Evolutionary conservation across 2,888 invertebrate species (phyloP).

Genomic region (Eupithecia subfuscata): DNA sequence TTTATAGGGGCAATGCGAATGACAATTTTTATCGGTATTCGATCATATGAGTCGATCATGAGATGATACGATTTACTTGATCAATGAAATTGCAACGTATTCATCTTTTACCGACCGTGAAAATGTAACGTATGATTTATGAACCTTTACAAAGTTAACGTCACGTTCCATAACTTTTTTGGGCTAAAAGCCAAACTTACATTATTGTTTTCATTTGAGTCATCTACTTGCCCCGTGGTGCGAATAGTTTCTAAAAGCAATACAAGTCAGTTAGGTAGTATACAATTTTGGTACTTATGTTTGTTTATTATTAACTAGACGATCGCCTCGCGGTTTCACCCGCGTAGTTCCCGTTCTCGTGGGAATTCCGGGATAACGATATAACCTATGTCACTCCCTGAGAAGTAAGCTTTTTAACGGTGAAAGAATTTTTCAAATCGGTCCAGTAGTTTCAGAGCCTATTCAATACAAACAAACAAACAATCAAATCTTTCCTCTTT

Average conservation of each 20-base stretch:
- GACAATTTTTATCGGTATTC: slow-evolving; percentile 63
- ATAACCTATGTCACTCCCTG: too few relatives aligned
- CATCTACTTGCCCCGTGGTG: slow-evolving; percentile 21
- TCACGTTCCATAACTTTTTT: slow-evolving; percentile 40
- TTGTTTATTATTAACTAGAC: neutral
- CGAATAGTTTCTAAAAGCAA: neutral
- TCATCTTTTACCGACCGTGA: slow-evolving; percentile 43
- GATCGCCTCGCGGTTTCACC: too few relatives aligned
- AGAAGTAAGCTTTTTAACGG: too few relatives aligned
- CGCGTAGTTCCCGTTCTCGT: too few relatives aligned
- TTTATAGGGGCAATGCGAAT: slow-evolving; percentile 58
- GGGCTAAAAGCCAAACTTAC: slow-evolving; percentile 43
- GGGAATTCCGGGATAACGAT: too few relatives aligned
- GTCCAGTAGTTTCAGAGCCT: too few relatives aligned
- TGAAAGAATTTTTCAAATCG: too few relatives aligned
- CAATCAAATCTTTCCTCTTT: too few relatives aligned
- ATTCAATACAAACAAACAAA: too few relatives aligned
- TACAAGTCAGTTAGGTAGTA: neutral
- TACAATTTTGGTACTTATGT: neutral
- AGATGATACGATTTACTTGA: slow-evolving; percentile 48
- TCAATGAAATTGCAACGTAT: slow-evolving; percentile 44
- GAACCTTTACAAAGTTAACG: slow-evolving; percentile 40
- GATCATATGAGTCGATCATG: slow-evolving; percentile 52
- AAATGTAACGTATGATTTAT: slow-evolving; percentile 44
- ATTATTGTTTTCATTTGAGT: slow-evolving; percentile 39